These are phyloP conservation scores for Adelosebastes latens DNA, from an alignment of 2,797 vertebrate genomes.

Conservation along the genomic window DNA sequence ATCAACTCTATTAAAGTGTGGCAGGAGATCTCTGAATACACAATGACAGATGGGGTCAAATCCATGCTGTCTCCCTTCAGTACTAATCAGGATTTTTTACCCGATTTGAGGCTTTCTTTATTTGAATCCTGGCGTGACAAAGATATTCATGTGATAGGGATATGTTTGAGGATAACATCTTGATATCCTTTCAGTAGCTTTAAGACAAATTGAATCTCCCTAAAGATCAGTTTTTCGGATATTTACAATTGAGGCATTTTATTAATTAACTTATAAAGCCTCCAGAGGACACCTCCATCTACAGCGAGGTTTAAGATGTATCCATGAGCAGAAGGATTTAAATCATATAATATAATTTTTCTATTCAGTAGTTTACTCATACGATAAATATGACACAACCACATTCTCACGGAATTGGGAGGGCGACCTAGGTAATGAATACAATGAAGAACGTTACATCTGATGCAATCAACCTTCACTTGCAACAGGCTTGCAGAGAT, in stretches of 20 bases:
- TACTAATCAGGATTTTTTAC: neutral
- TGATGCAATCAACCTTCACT: neutral
- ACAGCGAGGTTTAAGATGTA: no score
- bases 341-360: neutral
- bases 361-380: neutral
- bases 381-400: neutral
- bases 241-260: neutral
- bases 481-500: neutral
- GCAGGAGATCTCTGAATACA: neutral
- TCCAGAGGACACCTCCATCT: neutral
- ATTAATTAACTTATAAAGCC: neutral
- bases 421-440: neutral
- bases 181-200: neutral
- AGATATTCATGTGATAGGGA: neutral
- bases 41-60: neutral
- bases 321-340: neutral
- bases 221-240: no score
- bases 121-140: neutral
- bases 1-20: neutral
- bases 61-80: neutral
- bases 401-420: neutral
- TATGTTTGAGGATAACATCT: neutral
- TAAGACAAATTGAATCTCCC: neutral
- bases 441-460: neutral
- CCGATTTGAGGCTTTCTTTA: neutral